Evolutionary conservation across 2,113 vertebrate genomes (phyloP), one percentile per base, ranked within the genome.

Genomic region (Aplodontia rufa): DNA sequence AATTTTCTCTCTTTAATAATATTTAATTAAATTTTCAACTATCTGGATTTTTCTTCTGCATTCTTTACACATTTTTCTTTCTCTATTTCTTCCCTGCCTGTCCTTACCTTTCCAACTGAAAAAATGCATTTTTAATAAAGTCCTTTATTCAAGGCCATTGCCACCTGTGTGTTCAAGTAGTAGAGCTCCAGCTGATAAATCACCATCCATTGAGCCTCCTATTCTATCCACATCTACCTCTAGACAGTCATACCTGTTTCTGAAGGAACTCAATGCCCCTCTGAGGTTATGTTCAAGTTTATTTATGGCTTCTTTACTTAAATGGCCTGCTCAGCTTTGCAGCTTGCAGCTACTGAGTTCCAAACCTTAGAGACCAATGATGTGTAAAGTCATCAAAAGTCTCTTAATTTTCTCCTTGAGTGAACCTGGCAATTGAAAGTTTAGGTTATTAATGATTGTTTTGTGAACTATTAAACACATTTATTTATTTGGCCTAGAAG

Each of bases 371-470:
- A 83, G 74, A 62, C 60, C 82, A 88, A 79, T 81, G 76, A 94
- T 55, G 37, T 90, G 42, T 79, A 85, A 96, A 97, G 95, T 85
- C 68, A 94, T 96, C 55, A 84, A 97, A 96, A 97, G 22, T 62
- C 19, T 82, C 45, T 91, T 94, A 66, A 53, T 96, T 98, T 95
- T 97, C 82, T 96, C 37, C 85, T 60, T 90, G 83, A 79, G 0
- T 0, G 62, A 97, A 88, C 12, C 24, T 88, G 66, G 47, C 28
- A 68, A 32, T 90, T 26, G 35, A 84, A 96, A 13, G 0, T 79
- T 96, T 94, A 88, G 90, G 88, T 86, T 97, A 92, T 94, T 97
- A 40, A 45, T 88, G 62, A 35, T 84, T 96, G 58, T 94, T 96
- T 87, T 79, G 26, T 84, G 89, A 89, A 94, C 64, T 3, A 20